Base-by-base conservation (phyloP, 1,140 invertebrate species). In the Saccostrea glomerata region DNA sequence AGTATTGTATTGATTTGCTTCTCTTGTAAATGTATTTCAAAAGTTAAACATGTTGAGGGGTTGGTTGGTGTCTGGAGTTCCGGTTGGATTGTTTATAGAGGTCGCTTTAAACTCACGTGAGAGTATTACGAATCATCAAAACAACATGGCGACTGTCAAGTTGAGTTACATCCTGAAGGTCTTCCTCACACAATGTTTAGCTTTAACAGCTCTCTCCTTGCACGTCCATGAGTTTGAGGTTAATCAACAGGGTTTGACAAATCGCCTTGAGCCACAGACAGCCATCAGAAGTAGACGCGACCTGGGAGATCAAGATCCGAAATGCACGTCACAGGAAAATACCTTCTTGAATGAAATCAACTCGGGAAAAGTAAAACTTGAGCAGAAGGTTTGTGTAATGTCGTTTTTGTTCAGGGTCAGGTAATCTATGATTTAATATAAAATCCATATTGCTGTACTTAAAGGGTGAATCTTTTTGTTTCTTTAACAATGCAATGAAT, bases 71-170 rank as follows among this genome's bases (percentile, higher is more conserved):
- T 47, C 47, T 6, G 47, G 9, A 47, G 47, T 47, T 47, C 47
- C 47, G 47, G 47, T 47, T 47, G 47, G 47, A 47, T 63, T 77
- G 25, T 77, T 77, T 77, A 36, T 77, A 77, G 70, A 77, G 70
- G 70, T 77, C 70, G 70, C 70, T 77, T 36, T 30, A 77, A 30
- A 77, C 70, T 77, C 70, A 77, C 70, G 70, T 77, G 70, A 77
- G 23, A 63, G n/a, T 63, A 63, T 15, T 77, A 77, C 70, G 70
- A 77, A 77, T 77, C 70, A 36, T 77, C 70, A 77, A 77, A 77
- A 77, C 70, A 77, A 77, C 3, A 77, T 77, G 70, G 70, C 70
- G 70, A 77, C 70, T 9, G 15, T 17, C 2, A 15, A 36, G 70
- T 25, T 77, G 70, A 36, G 23, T 25, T 77, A 13, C 30, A 25